Conservation (phyloP, 2,888 invertebrate species). For the Drosophila nr. perissopoda region DNA sequence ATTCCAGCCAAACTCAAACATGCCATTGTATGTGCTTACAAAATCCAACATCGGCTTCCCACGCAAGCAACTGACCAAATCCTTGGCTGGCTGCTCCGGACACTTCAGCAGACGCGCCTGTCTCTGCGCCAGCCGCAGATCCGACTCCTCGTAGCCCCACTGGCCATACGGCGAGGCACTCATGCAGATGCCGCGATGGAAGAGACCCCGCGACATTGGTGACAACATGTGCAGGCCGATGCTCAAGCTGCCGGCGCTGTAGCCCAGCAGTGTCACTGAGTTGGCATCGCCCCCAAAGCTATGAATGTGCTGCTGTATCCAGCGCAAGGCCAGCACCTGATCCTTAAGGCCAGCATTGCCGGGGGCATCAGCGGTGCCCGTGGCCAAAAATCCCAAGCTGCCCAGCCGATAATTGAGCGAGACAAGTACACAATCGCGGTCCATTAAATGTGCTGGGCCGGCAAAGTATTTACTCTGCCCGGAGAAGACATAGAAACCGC, state of each 20-base stretch:
- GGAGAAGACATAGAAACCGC: slow-evolving; percentile 87
- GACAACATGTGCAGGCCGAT: slow-evolving; percentile 87
- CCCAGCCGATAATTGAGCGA: slow-evolving; percentile 88
- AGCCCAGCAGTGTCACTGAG: slow-evolving; percentile 88
- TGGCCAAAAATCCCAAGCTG: slow-evolving; percentile 87
- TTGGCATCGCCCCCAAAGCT: slow-evolving; percentile 89
- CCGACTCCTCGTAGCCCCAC: slow-evolving; percentile 85
- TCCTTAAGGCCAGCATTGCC: slow-evolving; percentile 90
- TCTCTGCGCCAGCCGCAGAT: slow-evolving; percentile 86
- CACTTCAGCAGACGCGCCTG: slow-evolving; percentile 88
- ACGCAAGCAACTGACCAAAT: slow-evolving; percentile 87
- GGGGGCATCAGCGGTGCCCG: slow-evolving; percentile 88
- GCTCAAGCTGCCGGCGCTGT: slow-evolving; percentile 86
- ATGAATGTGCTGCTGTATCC: slow-evolving; percentile 88
- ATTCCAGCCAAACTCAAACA: slow-evolving; percentile 81
- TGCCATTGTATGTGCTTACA: slow-evolving; percentile 64
- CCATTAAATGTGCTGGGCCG: slow-evolving; percentile 87
- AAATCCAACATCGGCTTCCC: slow-evolving; percentile 76
- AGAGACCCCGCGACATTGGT: slow-evolving; percentile 88
- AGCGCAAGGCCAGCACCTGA: slow-evolving; percentile 88
- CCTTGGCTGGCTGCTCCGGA: slow-evolving; percentile 85
- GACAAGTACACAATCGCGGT: slow-evolving; percentile 88
- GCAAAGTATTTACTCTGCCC: slow-evolving; percentile 86
- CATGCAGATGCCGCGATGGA: slow-evolving; percentile 89
- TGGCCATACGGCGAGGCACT: slow-evolving; percentile 87